A percentile compares a stretch with the other conserved stretches of the same genome.
These are phyloP conservation scores for Nyctibius grandis DNA, from an alignment of 2,797 vertebrate genomes.

Conservation along the genomic window DNA sequence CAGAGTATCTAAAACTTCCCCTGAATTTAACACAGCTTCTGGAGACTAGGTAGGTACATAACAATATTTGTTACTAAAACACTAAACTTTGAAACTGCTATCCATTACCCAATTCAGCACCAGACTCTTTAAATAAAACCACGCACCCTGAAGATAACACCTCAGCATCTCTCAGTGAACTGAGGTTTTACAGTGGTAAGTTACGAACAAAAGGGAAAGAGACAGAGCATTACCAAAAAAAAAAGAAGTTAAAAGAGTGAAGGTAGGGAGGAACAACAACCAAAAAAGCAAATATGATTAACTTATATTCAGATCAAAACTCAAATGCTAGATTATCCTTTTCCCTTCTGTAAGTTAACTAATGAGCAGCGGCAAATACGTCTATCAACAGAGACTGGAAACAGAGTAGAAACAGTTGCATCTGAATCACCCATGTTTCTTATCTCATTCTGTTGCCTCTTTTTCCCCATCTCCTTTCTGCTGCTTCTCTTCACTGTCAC, in stretches of 20 bases:
- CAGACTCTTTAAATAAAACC: neutral
- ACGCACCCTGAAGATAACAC: neutral
- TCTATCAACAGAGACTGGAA: neutral
- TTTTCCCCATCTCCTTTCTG: neutral
- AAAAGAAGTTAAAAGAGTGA: neutral
- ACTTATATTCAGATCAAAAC: neutral
- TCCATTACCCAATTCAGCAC: neutral
- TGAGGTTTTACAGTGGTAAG: neutral
- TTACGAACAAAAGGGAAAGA: neutral
- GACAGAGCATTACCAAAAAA: neutral
- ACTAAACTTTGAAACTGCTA: neutral
- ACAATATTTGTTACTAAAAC: neutral
- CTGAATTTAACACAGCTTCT: neutral
- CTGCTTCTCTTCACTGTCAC: neutral
- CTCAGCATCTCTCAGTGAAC: neutral
- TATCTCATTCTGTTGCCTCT: neutral
- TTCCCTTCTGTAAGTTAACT: neutral
- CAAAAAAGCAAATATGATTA: neutral
- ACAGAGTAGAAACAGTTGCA: neutral
- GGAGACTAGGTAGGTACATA: neutral
- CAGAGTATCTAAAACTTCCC: neutral
- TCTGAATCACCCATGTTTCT: neutral
- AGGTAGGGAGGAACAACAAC: neutral
- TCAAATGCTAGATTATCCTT: neutral
- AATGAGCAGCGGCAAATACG: neutral